Percentiles rank a stretch among this genome's conserved stretches.
Conservation (phyloP, 2,113 vertebrate genomes). For the Syngnathus floridae region DNA sequence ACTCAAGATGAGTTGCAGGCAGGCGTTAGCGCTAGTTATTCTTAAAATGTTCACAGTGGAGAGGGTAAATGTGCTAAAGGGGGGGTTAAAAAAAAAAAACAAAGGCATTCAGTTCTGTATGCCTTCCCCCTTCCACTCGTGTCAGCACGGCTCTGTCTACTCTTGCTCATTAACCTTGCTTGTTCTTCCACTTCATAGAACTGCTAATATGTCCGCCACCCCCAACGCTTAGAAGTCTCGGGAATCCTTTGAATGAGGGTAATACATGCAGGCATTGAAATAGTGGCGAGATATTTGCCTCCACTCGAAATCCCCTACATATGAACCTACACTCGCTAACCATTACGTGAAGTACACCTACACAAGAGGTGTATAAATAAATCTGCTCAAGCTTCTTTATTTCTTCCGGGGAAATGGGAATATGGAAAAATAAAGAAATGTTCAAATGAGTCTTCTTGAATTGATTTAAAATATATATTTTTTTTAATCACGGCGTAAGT, state of each 20-base stretch:
- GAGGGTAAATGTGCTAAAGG: neutral
- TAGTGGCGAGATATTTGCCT: slow-evolving; percentile 30
- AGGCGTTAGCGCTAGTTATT: slow-evolving; percentile 30
- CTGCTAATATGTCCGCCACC: slow-evolving; percentile 54
- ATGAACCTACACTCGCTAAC: neutral
- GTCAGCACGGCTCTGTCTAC: slow-evolving; percentile 69
- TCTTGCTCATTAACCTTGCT: slow-evolving; percentile 74
- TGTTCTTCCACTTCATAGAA: slow-evolving; percentile 73
- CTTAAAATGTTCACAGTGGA: slow-evolving; percentile 18
- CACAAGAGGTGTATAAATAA: neutral
- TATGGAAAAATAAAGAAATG: neutral
- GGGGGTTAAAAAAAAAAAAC: slow-evolving; percentile 21
- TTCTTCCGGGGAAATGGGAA: neutral
- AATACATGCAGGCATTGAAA: slow-evolving; percentile 42
- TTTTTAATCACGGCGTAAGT: too few species aligned
- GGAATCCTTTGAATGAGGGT: slow-evolving; percentile 54
- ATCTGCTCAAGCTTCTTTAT: neutral
- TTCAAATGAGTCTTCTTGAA: neutral
- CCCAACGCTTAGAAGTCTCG: slow-evolving; percentile 42
- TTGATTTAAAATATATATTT: neutral
- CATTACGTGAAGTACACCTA: neutral
- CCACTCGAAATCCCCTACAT: slow-evolving; percentile 14
- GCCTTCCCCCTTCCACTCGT: slow-evolving; percentile 51
- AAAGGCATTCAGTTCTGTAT: slow-evolving; percentile 45
- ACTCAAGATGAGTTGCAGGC: slow-evolving; percentile 60